phyloP scores from a whole-genome alignment of 1,140 invertebrate species.

The Dendroctonus ponderosae region DNA sequence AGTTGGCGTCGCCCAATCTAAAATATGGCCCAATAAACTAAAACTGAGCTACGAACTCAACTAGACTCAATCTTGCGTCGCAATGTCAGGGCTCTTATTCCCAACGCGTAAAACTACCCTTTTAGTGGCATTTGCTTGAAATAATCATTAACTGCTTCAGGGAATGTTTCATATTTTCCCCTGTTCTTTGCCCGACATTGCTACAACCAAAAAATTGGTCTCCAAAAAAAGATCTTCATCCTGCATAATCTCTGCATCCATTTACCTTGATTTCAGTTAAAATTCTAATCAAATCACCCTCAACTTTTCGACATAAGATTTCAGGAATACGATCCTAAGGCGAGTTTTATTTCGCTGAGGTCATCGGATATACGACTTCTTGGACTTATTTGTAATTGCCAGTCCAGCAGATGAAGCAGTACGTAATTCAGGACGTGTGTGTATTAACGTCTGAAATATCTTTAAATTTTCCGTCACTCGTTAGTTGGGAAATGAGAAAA shows the following conservation, averaged over 20 bases:
- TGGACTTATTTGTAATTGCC: no score
- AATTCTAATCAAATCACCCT: no score
- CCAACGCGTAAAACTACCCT: background rate
- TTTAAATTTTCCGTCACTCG: background rate
- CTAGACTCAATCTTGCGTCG: constrained; percentile 2
- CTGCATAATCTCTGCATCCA: no score
- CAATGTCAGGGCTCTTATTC: constrained; percentile 4
- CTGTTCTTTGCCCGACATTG: background rate
- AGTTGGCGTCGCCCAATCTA: constrained; percentile 19
- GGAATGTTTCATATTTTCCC: background rate
- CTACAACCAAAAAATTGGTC: background rate
- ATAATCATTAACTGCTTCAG: background rate
- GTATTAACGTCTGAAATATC: constrained; percentile 2
- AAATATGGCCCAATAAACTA: constrained; percentile 23
- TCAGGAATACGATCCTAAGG: no score
- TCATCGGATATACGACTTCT: no score
- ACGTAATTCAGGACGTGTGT: background rate
- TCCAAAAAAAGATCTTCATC: background rate
- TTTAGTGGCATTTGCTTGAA: background rate
- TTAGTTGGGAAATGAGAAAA: background rate
- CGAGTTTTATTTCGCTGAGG: no score
- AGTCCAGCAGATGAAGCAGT: no score
- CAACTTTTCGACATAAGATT: no score
- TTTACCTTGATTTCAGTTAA: no score
- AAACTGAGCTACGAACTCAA: constrained; percentile 14